These are phyloP conservation scores for Dermochelys coriacea DNA, from an alignment of 2,797 vertebrate species.

Conservation along the genomic window DNA sequence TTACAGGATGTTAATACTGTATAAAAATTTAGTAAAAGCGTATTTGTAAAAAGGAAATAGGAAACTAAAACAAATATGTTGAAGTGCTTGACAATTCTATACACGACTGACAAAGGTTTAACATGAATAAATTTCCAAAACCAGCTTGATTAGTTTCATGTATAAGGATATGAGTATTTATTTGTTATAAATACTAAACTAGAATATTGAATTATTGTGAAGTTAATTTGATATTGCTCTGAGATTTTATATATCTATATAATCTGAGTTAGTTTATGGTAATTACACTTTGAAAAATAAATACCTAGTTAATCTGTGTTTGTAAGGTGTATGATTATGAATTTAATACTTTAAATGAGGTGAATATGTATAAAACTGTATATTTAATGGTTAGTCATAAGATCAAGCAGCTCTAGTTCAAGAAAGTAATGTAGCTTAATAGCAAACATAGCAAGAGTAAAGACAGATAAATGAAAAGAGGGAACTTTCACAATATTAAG, in stretches of 20 bases:
- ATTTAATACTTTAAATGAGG: neutral
- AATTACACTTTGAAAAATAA: neutral
- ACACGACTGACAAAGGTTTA: neutral
- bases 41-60: neutral
- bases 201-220: constrained; percentile 2
- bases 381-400: neutral
- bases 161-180: neutral
- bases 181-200: neutral
- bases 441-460: neutral
- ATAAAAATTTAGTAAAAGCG: constrained; percentile 16
- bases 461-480: neutral
- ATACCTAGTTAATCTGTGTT: neutral
- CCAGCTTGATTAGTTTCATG: constrained; percentile 6
- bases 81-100: neutral
- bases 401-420: neutral
- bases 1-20: neutral
- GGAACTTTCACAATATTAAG: neutral
- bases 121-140: neutral
- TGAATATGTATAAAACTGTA: neutral
- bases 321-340: neutral
- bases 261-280: neutral
- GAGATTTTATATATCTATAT: neutral
- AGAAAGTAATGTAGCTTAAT: neutral
- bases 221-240: neutral
- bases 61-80: constrained; percentile 18